Evolutionary conservation across 2,888 invertebrate genomes (phyloP).

Genomic region (Limnephilus marmoratus): DNA sequence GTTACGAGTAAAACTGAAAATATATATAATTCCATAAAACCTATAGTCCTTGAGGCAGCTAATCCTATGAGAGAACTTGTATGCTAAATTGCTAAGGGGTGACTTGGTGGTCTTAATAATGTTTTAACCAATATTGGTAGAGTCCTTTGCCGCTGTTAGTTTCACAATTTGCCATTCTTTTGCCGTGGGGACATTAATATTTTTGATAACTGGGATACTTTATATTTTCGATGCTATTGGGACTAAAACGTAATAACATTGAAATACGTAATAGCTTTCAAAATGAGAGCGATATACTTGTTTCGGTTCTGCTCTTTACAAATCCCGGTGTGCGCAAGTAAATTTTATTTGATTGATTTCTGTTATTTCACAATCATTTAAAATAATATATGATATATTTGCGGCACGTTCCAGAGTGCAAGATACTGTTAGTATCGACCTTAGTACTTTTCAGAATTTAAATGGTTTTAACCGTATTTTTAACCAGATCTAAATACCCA

Average conservation of each 20-base stretch:
- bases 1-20: not conserved
- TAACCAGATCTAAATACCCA: no score
- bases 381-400: no score
- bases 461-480: no score
- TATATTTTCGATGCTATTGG: no score
- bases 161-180: not conserved
- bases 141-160: not conserved
- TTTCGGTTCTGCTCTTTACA: no score
- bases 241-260: not conserved
- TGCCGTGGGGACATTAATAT: not conserved
- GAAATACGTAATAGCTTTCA: not conserved
- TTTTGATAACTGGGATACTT: not conserved
- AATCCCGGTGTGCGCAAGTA: no score
- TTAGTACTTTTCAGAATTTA: no score
- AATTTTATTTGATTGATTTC: no score
- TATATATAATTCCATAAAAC: not conserved
- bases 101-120: not conserved
- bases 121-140: not conserved
- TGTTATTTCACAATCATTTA: no score
- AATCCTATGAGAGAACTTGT: not conserved
- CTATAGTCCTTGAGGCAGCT: not conserved
- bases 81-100: not conserved
- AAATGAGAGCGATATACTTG: no score
- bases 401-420: no score
- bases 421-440: no score